Evolutionary conservation across 35 echinoderm and acorn worm species (phyloP).

Genomic region (Chiridota heheva): DNA sequence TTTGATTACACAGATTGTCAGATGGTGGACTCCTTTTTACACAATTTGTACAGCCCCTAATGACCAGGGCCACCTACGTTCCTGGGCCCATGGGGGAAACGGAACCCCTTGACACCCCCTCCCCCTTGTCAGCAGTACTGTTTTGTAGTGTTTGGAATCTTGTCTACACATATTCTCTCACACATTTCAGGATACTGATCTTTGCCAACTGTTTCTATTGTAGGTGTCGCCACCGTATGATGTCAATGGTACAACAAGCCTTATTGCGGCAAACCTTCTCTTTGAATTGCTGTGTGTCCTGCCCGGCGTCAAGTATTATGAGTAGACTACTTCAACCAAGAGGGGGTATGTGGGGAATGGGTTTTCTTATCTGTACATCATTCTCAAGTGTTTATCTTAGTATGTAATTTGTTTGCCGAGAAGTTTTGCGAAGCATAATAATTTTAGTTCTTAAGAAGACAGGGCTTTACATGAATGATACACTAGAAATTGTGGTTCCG

Average conservation of each 20-base stretch:
- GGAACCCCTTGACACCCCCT: not conserved
- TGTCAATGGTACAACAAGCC: constrained; percentile 10
- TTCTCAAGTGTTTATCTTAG: too few species aligned
- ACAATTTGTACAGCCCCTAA: too few species aligned
- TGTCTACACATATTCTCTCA: not conserved
- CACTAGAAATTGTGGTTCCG: too few species aligned
- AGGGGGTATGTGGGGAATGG: too few species aligned
- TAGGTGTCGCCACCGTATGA: constrained; percentile 38
- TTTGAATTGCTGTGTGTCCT: constrained; percentile 51
- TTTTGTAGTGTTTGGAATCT: not conserved
- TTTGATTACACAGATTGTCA: too few species aligned
- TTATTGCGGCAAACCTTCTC: constrained; percentile 12
- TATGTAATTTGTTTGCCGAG: too few species aligned
- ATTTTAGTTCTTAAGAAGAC: too few species aligned
- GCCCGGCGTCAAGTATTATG: constrained; percentile 34
- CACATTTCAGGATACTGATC: too few species aligned
- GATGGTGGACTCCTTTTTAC: not conserved
- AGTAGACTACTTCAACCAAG: too few species aligned
- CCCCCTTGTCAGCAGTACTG: not conserved
- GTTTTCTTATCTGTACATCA: too few species aligned
- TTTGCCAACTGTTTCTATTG: not conserved
- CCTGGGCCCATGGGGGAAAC: not conserved
- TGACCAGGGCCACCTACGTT: not conserved
- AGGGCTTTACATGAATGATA: too few species aligned
- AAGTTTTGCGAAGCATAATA: too few species aligned